Percentiles rank a stretch among this genome's conserved stretches.
These are phyloP conservation scores for Echiichthys vipera DNA, from an alignment of 2,797 vertebrate species.

Conservation along the genomic window DNA sequence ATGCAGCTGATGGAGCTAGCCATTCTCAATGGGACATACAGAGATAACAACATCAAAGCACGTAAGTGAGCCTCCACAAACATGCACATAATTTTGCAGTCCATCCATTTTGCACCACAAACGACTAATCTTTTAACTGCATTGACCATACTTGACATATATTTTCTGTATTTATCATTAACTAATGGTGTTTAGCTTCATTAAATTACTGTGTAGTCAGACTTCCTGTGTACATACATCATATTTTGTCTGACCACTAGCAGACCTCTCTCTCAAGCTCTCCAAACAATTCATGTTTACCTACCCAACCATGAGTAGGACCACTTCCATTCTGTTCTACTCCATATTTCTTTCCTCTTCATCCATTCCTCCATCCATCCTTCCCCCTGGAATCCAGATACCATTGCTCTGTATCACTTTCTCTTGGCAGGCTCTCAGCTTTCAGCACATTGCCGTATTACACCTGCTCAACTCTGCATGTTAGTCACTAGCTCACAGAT, in stretches of 20 bases:
- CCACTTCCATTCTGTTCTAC: constrained; percentile 47
- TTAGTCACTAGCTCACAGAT: constrained; percentile 55
- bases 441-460: constrained; percentile 54
- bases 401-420: constrained; percentile 57
- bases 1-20: constrained; percentile 91
- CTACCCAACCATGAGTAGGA: constrained; percentile 47
- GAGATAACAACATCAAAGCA: constrained; percentile 89
- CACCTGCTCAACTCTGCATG: constrained; percentile 75
- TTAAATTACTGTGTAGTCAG: constrained; percentile 26
- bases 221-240: constrained; percentile 44
- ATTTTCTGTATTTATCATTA: constrained; percentile 23
- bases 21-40: constrained; percentile 89
- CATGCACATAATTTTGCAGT: neutral
- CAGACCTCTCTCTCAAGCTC: constrained; percentile 50
- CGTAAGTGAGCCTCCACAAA: constrained; percentile 76
- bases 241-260: constrained; percentile 42
- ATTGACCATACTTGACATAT: constrained; percentile 12
- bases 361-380: constrained; percentile 29
- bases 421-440: constrained; percentile 52
- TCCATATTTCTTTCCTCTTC: constrained; percentile 55
- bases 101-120: constrained; percentile 19
- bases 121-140: constrained; percentile 38
- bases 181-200: constrained; percentile 44
- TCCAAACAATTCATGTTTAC: constrained; percentile 54
- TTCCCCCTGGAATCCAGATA: constrained; percentile 47